Conservation (phyloP, 92 coral and sea anemone genomes). For the Meandrina meandrites region DNA sequence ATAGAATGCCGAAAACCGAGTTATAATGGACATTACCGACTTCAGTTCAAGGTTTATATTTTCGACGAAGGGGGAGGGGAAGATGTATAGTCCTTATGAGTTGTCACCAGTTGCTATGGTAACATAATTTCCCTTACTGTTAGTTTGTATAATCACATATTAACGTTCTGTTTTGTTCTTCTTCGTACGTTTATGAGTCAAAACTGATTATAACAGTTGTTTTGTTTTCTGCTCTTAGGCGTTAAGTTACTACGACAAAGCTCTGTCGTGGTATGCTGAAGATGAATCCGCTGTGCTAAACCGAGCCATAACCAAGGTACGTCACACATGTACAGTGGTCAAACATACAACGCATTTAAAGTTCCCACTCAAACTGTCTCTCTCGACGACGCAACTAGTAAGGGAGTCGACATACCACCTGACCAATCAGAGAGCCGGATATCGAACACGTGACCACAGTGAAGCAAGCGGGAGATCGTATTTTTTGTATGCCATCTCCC, state of each 20-base stretch:
- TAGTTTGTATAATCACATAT: not conserved
- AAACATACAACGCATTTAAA: no score
- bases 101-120: not conserved
- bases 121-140: not conserved
- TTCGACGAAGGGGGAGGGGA: not conserved
- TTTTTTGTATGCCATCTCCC: no score
- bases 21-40: not conserved
- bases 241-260: slow-evolving; percentile 74
- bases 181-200: not conserved
- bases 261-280: slow-evolving; percentile 90
- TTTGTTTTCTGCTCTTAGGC: slow-evolving; percentile 55
- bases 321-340: not conserved
- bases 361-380: no score
- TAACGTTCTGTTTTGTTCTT: not conserved
- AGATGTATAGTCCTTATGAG: not conserved
- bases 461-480: no score
- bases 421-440: no score
- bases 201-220: not conserved
- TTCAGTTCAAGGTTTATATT: not conserved
- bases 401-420: no score
- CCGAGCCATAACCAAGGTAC: slow-evolving; percentile 95
- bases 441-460: not conserved
- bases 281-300: slow-evolving; percentile 95
- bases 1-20: not conserved
- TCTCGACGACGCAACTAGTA: no score